A percentile compares a stretch with the other conserved stretches of the same genome.
These are phyloP conservation scores for Globicephala melas DNA, from an alignment of 2,113 vertebrate species.

Conservation along the genomic window DNA sequence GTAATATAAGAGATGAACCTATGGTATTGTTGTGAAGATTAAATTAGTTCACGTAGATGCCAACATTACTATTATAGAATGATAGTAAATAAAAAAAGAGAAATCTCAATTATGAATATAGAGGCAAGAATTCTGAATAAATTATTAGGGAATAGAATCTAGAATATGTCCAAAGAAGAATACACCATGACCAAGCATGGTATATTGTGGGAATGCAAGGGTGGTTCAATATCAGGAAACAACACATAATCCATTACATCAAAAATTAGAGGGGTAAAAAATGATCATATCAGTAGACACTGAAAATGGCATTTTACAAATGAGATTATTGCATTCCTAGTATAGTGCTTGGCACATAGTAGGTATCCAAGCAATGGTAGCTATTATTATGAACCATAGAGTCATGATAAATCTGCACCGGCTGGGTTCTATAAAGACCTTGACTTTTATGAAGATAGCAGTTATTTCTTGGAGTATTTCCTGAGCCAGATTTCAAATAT, in stretches of 20 bases:
- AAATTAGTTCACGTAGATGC: not conserved
- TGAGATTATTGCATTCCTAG: not conserved
- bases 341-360: not conserved
- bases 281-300: not conserved
- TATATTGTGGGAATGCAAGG: not conserved
- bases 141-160: not conserved
- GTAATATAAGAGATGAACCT: not conserved
- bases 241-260: not conserved
- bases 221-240: not conserved
- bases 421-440: not conserved
- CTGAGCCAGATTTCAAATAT: not conserved
- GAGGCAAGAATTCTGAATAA: not conserved
- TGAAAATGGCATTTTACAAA: not conserved
- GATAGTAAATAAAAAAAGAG: not conserved
- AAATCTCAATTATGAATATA: not conserved
- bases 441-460: not conserved
- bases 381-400: not conserved
- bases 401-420: not conserved
- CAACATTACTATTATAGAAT: not conserved
- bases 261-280: not conserved
- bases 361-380: not conserved
- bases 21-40: not conserved
- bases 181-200: not conserved
- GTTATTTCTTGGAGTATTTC: not conserved
- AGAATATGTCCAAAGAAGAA: not conserved